Percentiles rank a stretch among this genome's conserved stretches.
phyloP scores from a whole-genome alignment of 1,140 invertebrate genomes.

The Spodoptera frugiperda region DNA sequence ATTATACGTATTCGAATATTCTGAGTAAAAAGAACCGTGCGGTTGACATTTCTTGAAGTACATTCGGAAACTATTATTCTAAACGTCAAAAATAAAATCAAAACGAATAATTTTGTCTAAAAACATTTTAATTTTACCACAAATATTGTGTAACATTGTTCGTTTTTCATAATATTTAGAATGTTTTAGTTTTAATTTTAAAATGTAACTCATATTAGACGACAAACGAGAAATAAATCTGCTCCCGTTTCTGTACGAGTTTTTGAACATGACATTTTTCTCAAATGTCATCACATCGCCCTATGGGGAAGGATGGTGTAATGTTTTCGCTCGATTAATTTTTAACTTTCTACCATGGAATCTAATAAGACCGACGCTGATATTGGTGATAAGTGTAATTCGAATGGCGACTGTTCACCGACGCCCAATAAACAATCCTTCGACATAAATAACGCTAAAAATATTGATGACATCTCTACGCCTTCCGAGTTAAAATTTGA shows the following conservation, averaged over 20 bases:
- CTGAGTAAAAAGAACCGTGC: constrained; percentile 24
- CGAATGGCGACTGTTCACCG: constrained; percentile 77
- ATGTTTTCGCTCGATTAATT: constrained; percentile 80
- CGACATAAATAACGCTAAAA: constrained; percentile 76
- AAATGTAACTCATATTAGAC: neutral
- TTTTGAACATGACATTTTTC: constrained; percentile 49
- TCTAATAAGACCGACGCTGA: constrained; percentile 69
- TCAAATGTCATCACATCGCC: constrained; percentile 62
- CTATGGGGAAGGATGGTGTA: constrained; percentile 70
- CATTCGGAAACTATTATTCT: neutral
- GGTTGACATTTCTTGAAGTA: neutral
- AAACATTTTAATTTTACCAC: neutral
- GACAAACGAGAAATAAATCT: neutral
- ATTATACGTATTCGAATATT: neutral
- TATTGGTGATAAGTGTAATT: constrained; percentile 71
- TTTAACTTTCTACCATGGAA: constrained; percentile 77
- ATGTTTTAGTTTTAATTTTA: neutral
- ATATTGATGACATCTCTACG: constrained; percentile 86
- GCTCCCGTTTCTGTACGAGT: neutral
- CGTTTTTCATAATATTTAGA: too few relatives aligned
- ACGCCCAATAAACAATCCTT: constrained; percentile 61
- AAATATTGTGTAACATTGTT: too few relatives aligned
- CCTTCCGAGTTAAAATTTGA: constrained; percentile 85
- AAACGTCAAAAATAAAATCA: neutral
- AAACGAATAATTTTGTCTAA: neutral